These are phyloP conservation scores for Pristionchus arcanus DNA, from an alignment of 2,888 invertebrate genomes.

Conservation along the genomic window DNA sequence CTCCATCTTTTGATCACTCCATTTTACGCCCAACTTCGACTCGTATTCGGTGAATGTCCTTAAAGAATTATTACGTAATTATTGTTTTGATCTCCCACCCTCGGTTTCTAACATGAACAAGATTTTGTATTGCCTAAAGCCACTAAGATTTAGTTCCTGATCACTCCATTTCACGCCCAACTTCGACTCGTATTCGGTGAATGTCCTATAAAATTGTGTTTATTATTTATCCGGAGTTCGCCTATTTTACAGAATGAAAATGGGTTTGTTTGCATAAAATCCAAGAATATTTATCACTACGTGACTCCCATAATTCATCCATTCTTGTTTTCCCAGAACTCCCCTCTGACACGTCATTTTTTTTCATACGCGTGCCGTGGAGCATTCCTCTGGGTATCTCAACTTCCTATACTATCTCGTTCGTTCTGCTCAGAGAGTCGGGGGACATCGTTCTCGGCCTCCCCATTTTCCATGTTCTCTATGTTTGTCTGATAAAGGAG, in stretches of 20 bases:
- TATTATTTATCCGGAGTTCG: neutral
- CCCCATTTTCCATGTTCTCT: no score
- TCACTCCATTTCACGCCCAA: neutral
- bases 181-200: no score
- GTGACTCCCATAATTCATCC: neutral
- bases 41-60: conserved; percentile 61
- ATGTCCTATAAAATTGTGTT: no score
- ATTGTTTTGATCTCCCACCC: neutral
- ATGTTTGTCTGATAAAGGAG: no score
- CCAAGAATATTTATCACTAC: neutral
- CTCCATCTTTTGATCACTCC: conserved; percentile 72
- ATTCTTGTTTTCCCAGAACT: neutral
- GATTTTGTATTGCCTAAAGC: no score
- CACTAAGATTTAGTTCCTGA: neutral
- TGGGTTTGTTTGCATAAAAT: no score
- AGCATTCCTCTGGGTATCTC: neutral
- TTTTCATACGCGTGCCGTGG: neutral
- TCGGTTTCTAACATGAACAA: neutral
- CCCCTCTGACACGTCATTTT: neutral
- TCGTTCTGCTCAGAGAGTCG: neutral
- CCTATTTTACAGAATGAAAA: neutral
- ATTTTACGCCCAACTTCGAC: conserved; percentile 65
- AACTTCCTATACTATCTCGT: neutral
- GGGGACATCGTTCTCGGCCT: no score
- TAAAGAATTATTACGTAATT: conserved; percentile 3